phyloP scores from a whole-genome alignment of 2,113 vertebrate species.

The Laterallus jamaicensis region DNA sequence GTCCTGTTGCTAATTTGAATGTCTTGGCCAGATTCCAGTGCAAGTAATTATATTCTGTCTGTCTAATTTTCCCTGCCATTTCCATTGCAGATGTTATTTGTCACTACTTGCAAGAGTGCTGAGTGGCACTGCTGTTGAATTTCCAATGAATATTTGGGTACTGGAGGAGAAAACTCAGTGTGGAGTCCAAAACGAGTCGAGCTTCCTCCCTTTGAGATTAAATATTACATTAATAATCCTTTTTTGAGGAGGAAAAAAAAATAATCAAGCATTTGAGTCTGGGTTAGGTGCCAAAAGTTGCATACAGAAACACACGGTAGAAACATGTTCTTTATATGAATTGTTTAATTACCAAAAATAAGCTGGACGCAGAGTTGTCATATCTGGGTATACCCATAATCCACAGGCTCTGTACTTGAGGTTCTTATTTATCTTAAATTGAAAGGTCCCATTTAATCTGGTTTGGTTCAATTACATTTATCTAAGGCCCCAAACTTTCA shows the following conservation, averaged over 20 bases:
- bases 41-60: slow-evolving; percentile 3
- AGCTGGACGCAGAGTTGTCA: background rate
- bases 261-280: rapidly evolving
- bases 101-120: background rate
- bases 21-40: slow-evolving; percentile 7
- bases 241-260: background rate
- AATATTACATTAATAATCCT: background rate
- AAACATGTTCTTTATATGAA: background rate
- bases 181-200: background rate
- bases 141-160: background rate
- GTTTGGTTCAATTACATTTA: background rate
- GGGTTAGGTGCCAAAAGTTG: background rate
- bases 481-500: background rate
- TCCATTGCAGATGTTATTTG: slow-evolving; percentile 20
- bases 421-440: background rate
- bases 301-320: background rate
- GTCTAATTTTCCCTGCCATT: background rate
- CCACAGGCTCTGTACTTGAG: background rate
- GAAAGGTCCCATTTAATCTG: background rate
- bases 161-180: background rate
- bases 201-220: background rate
- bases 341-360: background rate
- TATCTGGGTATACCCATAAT: background rate
- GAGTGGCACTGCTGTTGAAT: background rate
- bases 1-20: background rate